Base-by-base conservation (phyloP, 1,140 invertebrate species). In the Ridgeia piscesae region DNA sequence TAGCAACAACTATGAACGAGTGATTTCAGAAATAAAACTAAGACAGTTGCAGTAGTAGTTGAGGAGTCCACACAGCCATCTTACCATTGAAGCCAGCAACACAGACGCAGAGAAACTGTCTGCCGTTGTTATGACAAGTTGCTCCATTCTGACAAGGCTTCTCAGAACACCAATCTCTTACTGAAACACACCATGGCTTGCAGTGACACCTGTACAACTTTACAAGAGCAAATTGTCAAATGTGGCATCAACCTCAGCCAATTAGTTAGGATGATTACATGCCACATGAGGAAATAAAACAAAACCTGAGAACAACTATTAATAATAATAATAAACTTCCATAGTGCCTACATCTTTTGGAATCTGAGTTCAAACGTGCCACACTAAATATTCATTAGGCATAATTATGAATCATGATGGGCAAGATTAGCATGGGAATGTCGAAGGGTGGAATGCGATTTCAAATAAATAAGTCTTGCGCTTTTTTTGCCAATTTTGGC, bases 61-160 rank as follows among this genome's bases (percentile, higher is more conserved):
- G 17, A 21, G 58, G 27, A 77, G 17, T 21, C 58, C 27, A 77
- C 27, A 17, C 4, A 31, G 58, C 11, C 17, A 21, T 77, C 58
- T 77, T 77, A 77, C 58, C 58, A 6, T 91, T 93, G 42, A 88
- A 93, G n/a, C 97, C 98, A 1, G 97, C 94, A 2, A 97, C 97
- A 94, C 98, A 98, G 0, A 97, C 95, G 95, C 98, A 99, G 89
- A 97, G 96, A 96, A 94, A 95, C 88, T 94, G 94, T 92, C 94
- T 93, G 89, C 92, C 96, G 94, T 97, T 96, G 94, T 99, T 98
- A n/a, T 98, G 96, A 96, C 99, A 99, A 91, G 97, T 98, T 21
- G 97, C 98, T 9, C 98, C 98, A 96, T 99, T 98, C 89, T 97
- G 96, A 95, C 98, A 99, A 0, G 98, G 97, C 93, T 98, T 97